Evolutionary conservation across 2,797 vertebrate genomes (phyloP).

Genomic region (Pangasius krempfi): DNA sequence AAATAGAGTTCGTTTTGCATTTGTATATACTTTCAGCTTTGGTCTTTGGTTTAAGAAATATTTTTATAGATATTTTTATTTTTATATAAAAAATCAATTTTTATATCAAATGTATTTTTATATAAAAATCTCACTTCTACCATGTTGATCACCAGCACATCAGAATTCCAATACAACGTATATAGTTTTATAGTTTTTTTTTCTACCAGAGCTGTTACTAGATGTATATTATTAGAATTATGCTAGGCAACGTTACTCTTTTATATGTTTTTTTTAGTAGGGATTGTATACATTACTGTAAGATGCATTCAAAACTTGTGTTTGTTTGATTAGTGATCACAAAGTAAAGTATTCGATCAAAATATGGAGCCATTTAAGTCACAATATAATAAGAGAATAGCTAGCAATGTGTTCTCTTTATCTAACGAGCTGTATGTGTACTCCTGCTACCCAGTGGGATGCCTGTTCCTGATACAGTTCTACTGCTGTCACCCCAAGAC

Average conservation of each 20-base stretch:
- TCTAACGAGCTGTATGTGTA: neutral
- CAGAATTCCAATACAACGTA: neutral
- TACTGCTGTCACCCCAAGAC: neutral
- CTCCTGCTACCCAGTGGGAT: neutral
- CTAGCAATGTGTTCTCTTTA: neutral
- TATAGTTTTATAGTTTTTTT: neutral
- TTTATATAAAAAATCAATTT: neutral
- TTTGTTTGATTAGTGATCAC: neutral
- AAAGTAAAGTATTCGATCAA: neutral
- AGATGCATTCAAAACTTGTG: neutral
- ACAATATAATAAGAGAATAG: neutral
- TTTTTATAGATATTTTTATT: neutral
- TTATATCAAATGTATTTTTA: too few relatives aligned
- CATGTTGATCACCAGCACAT: neutral
- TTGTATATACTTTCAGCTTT: neutral
- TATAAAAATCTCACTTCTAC: neutral
- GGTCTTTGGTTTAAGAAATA: neutral
- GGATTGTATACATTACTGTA: neutral
- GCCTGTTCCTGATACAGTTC: neutral
- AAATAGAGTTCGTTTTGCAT: neutral
- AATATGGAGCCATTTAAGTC: neutral
- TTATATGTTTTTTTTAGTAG: neutral
- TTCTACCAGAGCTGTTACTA: too few relatives aligned
- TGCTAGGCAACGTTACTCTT: neutral
- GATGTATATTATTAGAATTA: neutral